Conservation (phyloP, 2,888 invertebrate species). For the Erynnis tages region DNA sequence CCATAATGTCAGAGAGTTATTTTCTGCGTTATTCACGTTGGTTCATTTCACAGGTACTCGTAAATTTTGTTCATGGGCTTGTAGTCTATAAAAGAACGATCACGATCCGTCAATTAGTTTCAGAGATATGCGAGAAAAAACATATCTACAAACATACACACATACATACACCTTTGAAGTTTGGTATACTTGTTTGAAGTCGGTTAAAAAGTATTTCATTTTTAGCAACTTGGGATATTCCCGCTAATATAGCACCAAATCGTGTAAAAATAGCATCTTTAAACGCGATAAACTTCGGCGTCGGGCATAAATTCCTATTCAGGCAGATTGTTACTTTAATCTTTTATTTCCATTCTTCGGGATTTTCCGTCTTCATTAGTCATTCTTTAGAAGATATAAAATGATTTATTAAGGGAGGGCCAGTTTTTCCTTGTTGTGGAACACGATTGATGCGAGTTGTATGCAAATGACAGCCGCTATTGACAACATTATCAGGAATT, state of each 20-base stretch:
- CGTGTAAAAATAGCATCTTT: not conserved
- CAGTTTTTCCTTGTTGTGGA: conserved; percentile 42
- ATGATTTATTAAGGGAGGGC: conserved; percentile 60
- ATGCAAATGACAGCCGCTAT: conserved; percentile 46
- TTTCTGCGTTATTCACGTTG: too few relatives aligned
- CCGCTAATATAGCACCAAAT: not conserved
- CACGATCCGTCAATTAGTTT: too few relatives aligned
- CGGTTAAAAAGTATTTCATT: too few relatives aligned
- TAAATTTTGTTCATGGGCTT: too few relatives aligned
- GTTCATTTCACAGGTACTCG: too few relatives aligned
- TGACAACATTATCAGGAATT: conserved; percentile 29
- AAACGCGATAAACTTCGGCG: conserved; percentile 25
- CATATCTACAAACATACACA: too few relatives aligned
- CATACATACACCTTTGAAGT: too few relatives aligned
- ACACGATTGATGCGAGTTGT: conserved; percentile 48
- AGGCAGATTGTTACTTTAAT: conserved; percentile 59
- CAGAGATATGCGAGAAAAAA: too few relatives aligned
- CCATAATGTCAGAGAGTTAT: too few relatives aligned
- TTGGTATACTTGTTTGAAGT: too few relatives aligned
- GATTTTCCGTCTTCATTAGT: conserved; percentile 61
- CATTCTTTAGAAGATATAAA: conserved; percentile 64
- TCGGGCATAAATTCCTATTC: conserved; percentile 42
- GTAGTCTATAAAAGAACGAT: too few relatives aligned
- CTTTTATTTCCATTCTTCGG: conserved; percentile 55
- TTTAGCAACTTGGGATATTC: too few relatives aligned